A percentile compares a stretch with the other conserved stretches of the same genome.
Evolutionary conservation across 2,888 invertebrate species (phyloP).

Genomic region (Thecocarcelia acutangulata): DNA sequence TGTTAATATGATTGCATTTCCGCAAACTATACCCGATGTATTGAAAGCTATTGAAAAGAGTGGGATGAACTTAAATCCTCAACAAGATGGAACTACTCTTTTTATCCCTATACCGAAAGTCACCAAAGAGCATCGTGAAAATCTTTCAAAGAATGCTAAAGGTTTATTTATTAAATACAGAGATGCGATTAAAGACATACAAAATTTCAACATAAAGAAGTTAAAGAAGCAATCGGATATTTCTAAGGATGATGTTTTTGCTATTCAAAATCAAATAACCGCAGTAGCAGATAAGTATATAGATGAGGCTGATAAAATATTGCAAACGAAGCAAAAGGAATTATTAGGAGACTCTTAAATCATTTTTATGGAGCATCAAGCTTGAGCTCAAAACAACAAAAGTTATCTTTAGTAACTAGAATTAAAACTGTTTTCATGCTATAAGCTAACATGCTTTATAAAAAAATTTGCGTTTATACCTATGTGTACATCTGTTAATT

Average conservation of each 20-base stretch:
- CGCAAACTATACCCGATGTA: slow-evolving; percentile 91
- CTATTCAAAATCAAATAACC: slow-evolving; percentile 87
- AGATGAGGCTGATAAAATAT: slow-evolving; percentile 85
- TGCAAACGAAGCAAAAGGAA: slow-evolving; percentile 88
- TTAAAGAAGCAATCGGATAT: slow-evolving; percentile 87
- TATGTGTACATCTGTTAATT: no score
- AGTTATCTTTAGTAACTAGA: no score
- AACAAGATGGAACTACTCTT: slow-evolving; percentile 95
- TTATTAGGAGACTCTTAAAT: slow-evolving; percentile 83
- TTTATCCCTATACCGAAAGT: slow-evolving; percentile 95
- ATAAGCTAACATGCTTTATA: no score
- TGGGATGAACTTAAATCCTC: slow-evolving; percentile 95
- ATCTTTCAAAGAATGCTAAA: slow-evolving; percentile 93
- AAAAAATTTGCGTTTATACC: no score
- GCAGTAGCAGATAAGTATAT: slow-evolving; percentile 87
- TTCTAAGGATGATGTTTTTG: slow-evolving; percentile 87
- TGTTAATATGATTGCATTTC: slow-evolving; percentile 91
- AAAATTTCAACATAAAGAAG: slow-evolving; percentile 87
- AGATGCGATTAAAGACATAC: slow-evolving; percentile 88
- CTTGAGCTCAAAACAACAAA: no score
- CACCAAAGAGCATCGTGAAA: slow-evolving; percentile 95
- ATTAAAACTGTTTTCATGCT: no score
- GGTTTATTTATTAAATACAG: slow-evolving; percentile 89
- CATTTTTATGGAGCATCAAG: neutral
- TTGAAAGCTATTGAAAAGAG: slow-evolving; percentile 89